Percentiles rank a stretch among this genome's conserved stretches.
Conservation (phyloP, 1,140 invertebrate species). For the Meloidogyne hapla region DNA sequence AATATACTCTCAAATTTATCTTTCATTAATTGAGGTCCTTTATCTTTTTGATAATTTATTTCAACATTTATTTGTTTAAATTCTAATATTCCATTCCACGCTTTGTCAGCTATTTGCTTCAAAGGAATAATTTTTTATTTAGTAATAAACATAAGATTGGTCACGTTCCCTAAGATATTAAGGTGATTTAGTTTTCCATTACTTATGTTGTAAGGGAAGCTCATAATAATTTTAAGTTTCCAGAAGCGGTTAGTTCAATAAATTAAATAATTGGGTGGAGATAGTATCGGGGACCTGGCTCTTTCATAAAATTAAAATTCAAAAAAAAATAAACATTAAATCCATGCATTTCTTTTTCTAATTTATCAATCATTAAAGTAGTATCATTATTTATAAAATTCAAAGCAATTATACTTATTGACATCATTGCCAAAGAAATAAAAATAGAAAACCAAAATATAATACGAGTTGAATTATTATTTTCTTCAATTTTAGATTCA, state of each 20-base stretch:
- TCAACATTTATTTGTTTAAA: not conserved
- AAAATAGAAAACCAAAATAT: conserved; percentile 8
- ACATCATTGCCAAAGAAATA: conserved; percentile 9
- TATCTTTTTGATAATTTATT: not conserved
- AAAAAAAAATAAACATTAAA: not conserved
- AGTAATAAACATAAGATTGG: not conserved
- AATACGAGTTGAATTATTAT: conserved; percentile 4
- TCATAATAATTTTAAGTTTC: too few relatives aligned
- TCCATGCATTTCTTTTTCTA: conserved; percentile 11
- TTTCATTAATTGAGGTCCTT: not conserved
- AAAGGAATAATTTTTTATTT: not conserved
- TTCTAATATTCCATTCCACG: conserved; percentile 10
- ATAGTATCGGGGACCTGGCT: too few relatives aligned
- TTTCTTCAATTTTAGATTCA: not conserved
- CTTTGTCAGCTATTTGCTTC: conserved; percentile 6
- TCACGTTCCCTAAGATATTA: too few relatives aligned
- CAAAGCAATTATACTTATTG: not conserved
- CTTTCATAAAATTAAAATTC: too few relatives aligned
- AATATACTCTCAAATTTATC: conserved; percentile 17
- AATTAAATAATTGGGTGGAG: too few relatives aligned
- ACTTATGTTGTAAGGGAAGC: too few relatives aligned
- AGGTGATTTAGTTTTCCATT: too few relatives aligned
- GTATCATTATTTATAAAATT: conserved; percentile 18
- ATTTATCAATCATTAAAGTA: conserved; percentile 11
- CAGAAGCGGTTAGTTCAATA: too few relatives aligned